Evolutionary conservation across 2,113 vertebrate species (phyloP).

Genomic region (Megaceryle torquata): DNA sequence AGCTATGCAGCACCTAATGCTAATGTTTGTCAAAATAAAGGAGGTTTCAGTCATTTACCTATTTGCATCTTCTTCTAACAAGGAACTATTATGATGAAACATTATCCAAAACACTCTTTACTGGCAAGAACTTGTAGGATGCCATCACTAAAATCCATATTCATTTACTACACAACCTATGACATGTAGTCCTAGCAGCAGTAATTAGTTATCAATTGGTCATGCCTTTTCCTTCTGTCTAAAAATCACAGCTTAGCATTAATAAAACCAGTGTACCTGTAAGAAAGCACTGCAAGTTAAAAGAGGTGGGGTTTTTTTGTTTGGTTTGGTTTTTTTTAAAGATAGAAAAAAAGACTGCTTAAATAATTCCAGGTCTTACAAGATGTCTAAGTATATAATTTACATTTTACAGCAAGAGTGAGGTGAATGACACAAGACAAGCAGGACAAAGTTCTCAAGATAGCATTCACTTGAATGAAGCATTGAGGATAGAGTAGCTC

Average conservation of each 20-base stretch:
- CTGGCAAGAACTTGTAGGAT: neutral
- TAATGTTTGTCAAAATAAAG: neutral
- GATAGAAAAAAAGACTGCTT: neutral
- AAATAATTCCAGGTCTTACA: neutral
- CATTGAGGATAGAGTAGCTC: neutral
- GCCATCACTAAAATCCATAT: neutral
- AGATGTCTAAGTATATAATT: neutral
- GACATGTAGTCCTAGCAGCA: neutral
- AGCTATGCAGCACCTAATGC: neutral
- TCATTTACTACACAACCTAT: neutral
- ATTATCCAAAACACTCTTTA: neutral
- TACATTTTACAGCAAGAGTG: neutral
- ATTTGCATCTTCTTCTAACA: neutral
- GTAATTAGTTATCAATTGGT: neutral
- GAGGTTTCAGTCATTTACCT: neutral
- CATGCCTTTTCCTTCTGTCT: neutral
- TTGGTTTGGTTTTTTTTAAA: no score
- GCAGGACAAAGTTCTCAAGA: neutral
- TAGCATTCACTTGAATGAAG: neutral
- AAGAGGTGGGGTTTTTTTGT: neutral
- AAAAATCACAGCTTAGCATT: neutral
- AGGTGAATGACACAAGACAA: neutral
- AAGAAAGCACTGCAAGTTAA: neutral
- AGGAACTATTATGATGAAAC: neutral
- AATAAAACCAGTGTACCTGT: neutral